Evolutionary conservation across 1,140 invertebrate genomes (phyloP), one percentile per base, ranked within the genome.

Genomic region (Sarcophaga peregrina): DNA sequence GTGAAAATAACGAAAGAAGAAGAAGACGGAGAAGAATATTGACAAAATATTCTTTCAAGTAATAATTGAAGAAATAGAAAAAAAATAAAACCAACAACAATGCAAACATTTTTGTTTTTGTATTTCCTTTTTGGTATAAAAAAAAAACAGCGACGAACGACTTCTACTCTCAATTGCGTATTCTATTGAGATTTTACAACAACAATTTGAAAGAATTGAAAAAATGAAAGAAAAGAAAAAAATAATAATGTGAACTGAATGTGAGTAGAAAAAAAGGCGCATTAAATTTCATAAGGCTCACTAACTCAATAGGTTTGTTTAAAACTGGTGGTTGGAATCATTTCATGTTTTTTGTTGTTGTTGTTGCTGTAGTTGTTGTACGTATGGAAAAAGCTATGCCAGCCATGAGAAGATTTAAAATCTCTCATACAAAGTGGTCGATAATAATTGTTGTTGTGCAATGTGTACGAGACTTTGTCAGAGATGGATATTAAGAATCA

Each of bases 51-150:
- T 37, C 25, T 37, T n/a, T 37, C 62, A 68, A 68, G 62, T 20
- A 68, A 68, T 68, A 68, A 68, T 68, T 68, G 20, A 68, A 68
- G n/a, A 68, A 68, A 68, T 68, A 68, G 62, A n/a, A 25, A 37
- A 37, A 37, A 37, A 37, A n/a, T n/a, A 37, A 68, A 68, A 68
- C n/a, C n/a, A 68, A 25, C 62, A 68, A 68, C n/a, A 68, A 58
- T 58, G 17, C 62, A 0, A 20, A 7, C 62, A 8, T 37, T 37
- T 37, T 37, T 37, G 25, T 37, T 37, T 37, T 37, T 37, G 1
- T 37, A 37, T 37, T 37, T 37, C 25, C 25, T 37, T 37, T 37
- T 37, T 58, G n/a, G 54, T 58, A 58, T 58, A 58, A 13, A 58
- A 58, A 58, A 58, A 58, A 10, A 15, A 0, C 15, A 58, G 8